These are phyloP conservation scores for Volucella inanis DNA, from an alignment of 2,888 invertebrate genomes.

Conservation along the genomic window DNA sequence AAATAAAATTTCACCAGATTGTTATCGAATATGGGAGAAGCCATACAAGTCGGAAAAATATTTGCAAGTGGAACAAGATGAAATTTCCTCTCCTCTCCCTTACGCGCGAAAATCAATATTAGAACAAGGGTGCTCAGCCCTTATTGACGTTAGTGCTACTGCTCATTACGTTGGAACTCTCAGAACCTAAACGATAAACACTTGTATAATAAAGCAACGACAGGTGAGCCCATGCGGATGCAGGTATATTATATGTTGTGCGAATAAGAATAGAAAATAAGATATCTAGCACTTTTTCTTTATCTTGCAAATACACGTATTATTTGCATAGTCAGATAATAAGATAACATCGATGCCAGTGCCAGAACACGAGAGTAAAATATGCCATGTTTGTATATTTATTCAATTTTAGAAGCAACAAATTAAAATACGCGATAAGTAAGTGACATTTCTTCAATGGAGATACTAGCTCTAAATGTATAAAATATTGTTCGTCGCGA, in stretches of 20 bases:
- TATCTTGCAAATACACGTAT: not conserved
- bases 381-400: constrained; percentile 39
- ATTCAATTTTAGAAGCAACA: constrained; percentile 8
- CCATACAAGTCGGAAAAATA: constrained; percentile 51
- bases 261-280: constrained; percentile 12
- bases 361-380: not conserved
- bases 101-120: constrained; percentile 59
- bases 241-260: constrained; percentile 13
- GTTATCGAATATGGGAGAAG: constrained; percentile 60
- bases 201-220: not conserved
- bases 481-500: not conserved
- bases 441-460: constrained; percentile 1
- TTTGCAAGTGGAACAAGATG: constrained; percentile 67
- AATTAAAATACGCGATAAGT: constrained; percentile 35
- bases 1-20: constrained; percentile 35
- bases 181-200: not conserved
- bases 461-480: not conserved
- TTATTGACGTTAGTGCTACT: constrained; percentile 12
- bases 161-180: constrained; percentile 1
- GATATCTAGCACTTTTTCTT: not conserved
- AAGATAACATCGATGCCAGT: constrained; percentile 45
- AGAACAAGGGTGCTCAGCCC: constrained; percentile 56
- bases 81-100: constrained; percentile 35
- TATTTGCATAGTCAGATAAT: constrained; percentile 62
- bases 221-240: constrained; percentile 9